A percentile compares a stretch with the other conserved stretches of the same genome.
Evolutionary conservation across 2,797 vertebrate genomes (phyloP).

Genomic region (Nasua narica): DNA sequence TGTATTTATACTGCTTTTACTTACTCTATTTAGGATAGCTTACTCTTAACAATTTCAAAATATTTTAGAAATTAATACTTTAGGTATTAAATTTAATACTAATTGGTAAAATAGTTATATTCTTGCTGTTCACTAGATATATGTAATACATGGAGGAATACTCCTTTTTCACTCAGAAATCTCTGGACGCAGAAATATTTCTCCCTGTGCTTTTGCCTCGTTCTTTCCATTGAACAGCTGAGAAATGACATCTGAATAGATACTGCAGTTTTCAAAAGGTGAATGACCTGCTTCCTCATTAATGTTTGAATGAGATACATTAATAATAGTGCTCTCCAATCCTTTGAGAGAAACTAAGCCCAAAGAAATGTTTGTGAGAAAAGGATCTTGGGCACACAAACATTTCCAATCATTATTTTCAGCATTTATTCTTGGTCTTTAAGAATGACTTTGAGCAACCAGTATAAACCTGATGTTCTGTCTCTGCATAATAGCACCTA

Average conservation of each 20-base stretch:
- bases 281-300: not conserved
- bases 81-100: not conserved
- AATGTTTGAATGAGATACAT: not conserved
- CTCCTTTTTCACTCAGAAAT: not conserved
- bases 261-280: not conserved
- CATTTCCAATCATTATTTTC: constrained; percentile 12
- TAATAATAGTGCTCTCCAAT: not conserved
- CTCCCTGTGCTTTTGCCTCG: not conserved
- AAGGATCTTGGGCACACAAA: constrained; percentile 1
- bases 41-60: not conserved
- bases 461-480: not conserved
- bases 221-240: constrained; percentile 28
- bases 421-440: constrained; percentile 42
- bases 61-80: not conserved
- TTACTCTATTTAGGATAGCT: not conserved
- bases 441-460: constrained; percentile 46
- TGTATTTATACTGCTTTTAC: not conserved
- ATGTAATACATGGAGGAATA: not conserved
- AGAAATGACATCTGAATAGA: not conserved
- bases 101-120: not conserved
- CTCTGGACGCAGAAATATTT: not conserved
- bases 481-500: constrained; percentile 11
- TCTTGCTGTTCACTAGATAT: not conserved
- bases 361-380: not conserved
- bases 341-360: not conserved